phyloP scores from a whole-genome alignment of 2,888 invertebrate genomes.

The Scaeva pyrastri region DNA sequence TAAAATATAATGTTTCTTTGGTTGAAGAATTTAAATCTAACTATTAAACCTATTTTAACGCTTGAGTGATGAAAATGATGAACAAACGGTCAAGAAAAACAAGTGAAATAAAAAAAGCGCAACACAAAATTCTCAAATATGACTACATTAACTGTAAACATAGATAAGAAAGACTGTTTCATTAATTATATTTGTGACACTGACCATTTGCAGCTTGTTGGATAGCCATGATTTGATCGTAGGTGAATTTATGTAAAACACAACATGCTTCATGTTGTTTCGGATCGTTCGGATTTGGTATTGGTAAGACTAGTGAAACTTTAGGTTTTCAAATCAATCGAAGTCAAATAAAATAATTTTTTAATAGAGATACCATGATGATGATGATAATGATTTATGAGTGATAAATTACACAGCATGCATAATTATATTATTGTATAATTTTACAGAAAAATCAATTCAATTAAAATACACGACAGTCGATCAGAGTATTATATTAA shows the following conservation, averaged over 20 bases:
- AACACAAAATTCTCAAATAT: background rate
- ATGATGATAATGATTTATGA: constrained; percentile 50
- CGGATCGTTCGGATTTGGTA: constrained; percentile 94
- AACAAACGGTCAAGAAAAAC: too few relatives aligned
- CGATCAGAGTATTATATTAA: constrained; percentile 6
- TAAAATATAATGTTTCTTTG: too few relatives aligned
- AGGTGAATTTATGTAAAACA: constrained; percentile 89
- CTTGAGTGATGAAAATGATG: too few relatives aligned
- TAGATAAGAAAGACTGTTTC: background rate
- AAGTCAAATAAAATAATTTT: background rate
- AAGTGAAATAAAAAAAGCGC: too few relatives aligned
- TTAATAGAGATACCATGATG: constrained; percentile 23
- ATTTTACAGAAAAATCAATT: constrained; percentile 69
- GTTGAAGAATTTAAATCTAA: too few relatives aligned
- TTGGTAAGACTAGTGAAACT: constrained; percentile 87
- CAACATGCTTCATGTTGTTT: constrained; percentile 96
- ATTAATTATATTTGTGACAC: constrained; percentile 38
- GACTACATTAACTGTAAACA: background rate
- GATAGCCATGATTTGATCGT: constrained; percentile 74
- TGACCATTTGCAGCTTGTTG: constrained; percentile 62
- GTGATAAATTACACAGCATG: constrained; percentile 42
- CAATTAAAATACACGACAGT: constrained; percentile 42
- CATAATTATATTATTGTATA: constrained; percentile 33
- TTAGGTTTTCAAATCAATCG: background rate
- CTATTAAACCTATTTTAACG: too few relatives aligned